Conservation (phyloP, 2,888 invertebrate species). For the Antheraea assamensis region DNA sequence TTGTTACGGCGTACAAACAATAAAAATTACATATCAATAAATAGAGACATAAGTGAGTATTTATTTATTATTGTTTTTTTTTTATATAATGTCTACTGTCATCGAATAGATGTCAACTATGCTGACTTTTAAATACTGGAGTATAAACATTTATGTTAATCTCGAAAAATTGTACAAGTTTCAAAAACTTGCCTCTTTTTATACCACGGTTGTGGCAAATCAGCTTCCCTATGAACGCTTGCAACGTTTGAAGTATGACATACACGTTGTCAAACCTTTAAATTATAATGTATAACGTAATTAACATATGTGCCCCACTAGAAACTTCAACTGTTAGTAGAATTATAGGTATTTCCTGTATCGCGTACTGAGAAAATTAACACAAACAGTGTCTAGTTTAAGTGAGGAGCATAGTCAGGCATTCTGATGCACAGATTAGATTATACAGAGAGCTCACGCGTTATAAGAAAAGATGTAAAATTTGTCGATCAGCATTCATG, state of each 20-base stretch:
- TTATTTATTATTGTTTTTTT: too few relatives aligned
- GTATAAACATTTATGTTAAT: too few relatives aligned
- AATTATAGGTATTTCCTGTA: neutral
- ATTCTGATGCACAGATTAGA: neutral
- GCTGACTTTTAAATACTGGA: too few relatives aligned
- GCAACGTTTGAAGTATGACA: too few relatives aligned
- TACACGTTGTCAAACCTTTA: too few relatives aligned
- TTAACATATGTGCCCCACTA: neutral
- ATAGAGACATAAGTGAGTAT: neutral
- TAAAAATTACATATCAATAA: neutral
- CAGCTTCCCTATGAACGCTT: too few relatives aligned
- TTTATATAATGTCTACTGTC: too few relatives aligned
- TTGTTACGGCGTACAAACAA: neutral
- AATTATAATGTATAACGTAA: too few relatives aligned
- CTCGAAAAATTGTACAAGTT: too few relatives aligned
- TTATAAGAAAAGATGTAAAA: conserved; percentile 7
- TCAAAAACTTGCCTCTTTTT: too few relatives aligned
- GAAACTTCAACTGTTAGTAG: neutral
- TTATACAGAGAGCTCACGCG: conserved; percentile 5
- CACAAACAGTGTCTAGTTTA: conserved; percentile 9
- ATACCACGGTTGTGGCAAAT: too few relatives aligned
- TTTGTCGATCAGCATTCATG: conserved; percentile 3
- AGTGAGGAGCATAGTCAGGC: conserved; percentile 1
- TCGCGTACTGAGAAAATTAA: neutral
- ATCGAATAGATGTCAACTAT: too few relatives aligned